These are phyloP conservation scores for Allacma fusca DNA, from an alignment of 2,888 invertebrate species.

Conservation along the genomic window DNA sequence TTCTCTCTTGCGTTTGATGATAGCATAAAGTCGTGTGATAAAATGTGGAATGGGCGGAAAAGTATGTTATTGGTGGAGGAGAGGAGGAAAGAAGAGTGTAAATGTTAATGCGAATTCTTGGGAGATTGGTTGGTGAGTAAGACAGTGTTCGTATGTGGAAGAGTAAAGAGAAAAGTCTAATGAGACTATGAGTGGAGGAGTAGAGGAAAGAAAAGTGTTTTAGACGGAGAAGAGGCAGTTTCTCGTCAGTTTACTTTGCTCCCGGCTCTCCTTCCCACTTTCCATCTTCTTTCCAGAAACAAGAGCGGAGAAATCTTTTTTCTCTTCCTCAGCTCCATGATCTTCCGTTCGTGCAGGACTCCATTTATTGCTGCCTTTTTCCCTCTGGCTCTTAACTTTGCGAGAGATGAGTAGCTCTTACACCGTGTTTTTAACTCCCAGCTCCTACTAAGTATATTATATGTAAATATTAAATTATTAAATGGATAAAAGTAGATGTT, in stretches of 20 bases:
- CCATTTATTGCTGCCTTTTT: slow-evolving; percentile 14
- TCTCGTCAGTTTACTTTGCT: slow-evolving; percentile 28
- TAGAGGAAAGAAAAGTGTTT: neutral
- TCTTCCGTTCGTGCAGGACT: neutral
- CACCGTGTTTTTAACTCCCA: neutral
- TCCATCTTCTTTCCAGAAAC: slow-evolving; percentile 41
- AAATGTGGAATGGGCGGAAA: slow-evolving; percentile 25
- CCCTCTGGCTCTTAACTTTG: slow-evolving; percentile 17
- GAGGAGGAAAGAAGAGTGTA: slow-evolving; percentile 24
- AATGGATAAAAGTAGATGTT: slow-evolving; percentile 33
- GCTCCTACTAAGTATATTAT: slow-evolving; percentile 13
- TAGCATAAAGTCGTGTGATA: slow-evolving; percentile 41
- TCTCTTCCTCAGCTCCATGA: slow-evolving; percentile 8
- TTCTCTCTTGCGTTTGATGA: neutral
- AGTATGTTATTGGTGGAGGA: slow-evolving; percentile 21
- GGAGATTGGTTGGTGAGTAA: slow-evolving; percentile 24
- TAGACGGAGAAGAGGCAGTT: slow-evolving; percentile 7
- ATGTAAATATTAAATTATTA: slow-evolving; percentile 38
- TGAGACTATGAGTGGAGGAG: slow-evolving; percentile 26
- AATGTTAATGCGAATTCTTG: slow-evolving; percentile 50
- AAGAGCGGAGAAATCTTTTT: slow-evolving; percentile 16
- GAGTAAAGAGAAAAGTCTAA: slow-evolving; percentile 48
- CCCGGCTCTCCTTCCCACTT: slow-evolving; percentile 33
- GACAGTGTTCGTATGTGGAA: neutral
- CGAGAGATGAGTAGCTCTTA: neutral